Conservation (phyloP, 2,888 invertebrate species). For the Torymus tubicola region DNA sequence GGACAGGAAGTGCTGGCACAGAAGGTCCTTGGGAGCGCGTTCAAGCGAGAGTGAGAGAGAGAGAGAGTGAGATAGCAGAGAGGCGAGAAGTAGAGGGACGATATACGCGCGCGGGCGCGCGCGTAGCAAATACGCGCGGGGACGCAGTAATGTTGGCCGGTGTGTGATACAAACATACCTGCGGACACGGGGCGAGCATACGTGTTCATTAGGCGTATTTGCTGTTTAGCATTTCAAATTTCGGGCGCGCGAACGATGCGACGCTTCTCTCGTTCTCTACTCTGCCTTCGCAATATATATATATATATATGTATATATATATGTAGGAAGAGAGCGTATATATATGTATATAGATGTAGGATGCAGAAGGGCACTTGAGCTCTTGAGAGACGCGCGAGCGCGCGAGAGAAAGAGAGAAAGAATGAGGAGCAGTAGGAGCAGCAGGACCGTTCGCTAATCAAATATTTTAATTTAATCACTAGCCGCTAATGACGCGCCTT, state of each 20-base stretch:
- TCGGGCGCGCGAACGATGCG: constrained; percentile 53
- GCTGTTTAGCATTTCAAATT: constrained; percentile 77
- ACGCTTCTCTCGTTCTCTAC: neutral
- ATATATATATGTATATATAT: no score
- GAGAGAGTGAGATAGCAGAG: neutral
- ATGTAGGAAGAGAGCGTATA: no score
- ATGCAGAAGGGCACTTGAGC: no score
- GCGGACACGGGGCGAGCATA: constrained; percentile 67
- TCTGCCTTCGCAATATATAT: no score
- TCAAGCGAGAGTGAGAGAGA: constrained; percentile 41
- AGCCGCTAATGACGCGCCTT: constrained; percentile 70
- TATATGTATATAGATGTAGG: no score
- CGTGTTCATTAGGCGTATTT: constrained; percentile 77
- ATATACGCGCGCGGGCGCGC: constrained; percentile 62
- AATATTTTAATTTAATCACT: constrained; percentile 75
- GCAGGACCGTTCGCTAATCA: constrained; percentile 70
- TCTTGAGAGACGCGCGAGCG: neutral
- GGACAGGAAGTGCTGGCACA: constrained; percentile 25
- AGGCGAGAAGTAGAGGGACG: constrained; percentile 37
- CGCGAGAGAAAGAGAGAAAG: constrained; percentile 25
- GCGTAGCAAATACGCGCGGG: constrained; percentile 65
- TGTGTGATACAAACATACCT: constrained; percentile 71
- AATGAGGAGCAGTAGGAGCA: neutral
- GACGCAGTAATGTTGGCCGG: constrained; percentile 68
- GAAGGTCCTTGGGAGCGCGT: constrained; percentile 13